phyloP scores from a whole-genome alignment of 2,113 vertebrate genomes.

The Poeciliopsis turrubarensis region DNA sequence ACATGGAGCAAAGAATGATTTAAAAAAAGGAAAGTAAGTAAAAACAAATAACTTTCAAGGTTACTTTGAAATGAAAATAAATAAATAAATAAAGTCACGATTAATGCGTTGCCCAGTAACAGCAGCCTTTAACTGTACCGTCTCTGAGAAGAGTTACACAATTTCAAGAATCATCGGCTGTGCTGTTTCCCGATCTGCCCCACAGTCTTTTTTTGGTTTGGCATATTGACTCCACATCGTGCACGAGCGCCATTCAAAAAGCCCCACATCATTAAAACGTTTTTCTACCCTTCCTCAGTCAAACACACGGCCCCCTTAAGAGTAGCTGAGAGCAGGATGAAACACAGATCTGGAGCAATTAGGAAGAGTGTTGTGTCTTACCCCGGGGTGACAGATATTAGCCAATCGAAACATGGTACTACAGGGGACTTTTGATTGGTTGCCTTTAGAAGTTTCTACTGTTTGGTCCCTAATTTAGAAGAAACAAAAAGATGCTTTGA shows the following conservation, averaged over 20 bases:
- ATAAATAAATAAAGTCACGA: background rate
- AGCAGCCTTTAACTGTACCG: constrained; percentile 1
- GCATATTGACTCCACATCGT: constrained; percentile 53
- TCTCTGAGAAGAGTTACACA: constrained; percentile 19
- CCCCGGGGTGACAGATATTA: constrained; percentile 42
- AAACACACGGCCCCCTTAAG: constrained; percentile 43
- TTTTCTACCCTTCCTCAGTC: constrained; percentile 39
- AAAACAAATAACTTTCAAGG: background rate
- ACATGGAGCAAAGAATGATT: too few species aligned
- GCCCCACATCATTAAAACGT: constrained; percentile 55
- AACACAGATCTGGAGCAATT: constrained; percentile 53
- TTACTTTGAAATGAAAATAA: background rate
- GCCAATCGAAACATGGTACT: constrained; percentile 19
- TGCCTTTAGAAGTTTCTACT: constrained; percentile 19
- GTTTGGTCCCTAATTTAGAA: constrained; percentile 34
- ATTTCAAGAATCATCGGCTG: constrained; percentile 29
- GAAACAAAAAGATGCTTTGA: constrained; percentile 14
- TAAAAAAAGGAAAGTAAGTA: background rate
- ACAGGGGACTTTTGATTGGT: constrained; percentile 43
- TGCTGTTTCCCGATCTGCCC: constrained; percentile 33
- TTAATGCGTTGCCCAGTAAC: constrained; percentile 9
- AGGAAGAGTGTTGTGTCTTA: constrained; percentile 37
- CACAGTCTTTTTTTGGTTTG: constrained; percentile 30
- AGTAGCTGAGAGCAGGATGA: constrained; percentile 33
- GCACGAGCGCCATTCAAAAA: constrained; percentile 26